Evolutionary conservation across 2,113 vertebrate species (phyloP).

Genomic region (Malaclemys terrapin): DNA sequence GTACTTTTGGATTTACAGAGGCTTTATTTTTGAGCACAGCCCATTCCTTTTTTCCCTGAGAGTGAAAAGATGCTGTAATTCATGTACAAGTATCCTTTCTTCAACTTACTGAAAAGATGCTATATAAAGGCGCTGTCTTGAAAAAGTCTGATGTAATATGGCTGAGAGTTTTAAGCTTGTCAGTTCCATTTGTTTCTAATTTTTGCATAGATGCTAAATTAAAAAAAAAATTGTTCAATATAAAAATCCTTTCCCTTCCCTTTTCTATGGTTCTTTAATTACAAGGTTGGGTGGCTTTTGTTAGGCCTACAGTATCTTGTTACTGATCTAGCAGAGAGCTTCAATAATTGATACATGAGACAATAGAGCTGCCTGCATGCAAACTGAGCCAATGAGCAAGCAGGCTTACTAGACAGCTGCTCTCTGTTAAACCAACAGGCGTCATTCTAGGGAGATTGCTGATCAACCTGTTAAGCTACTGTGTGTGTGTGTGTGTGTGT

Average conservation of each 20-base stretch:
- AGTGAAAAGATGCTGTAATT: neutral
- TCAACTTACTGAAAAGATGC: neutral
- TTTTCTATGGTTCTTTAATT: slow-evolving; percentile 65
- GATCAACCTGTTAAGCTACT: slow-evolving; percentile 41
- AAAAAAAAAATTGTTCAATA: slow-evolving; percentile 23
- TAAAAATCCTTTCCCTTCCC: slow-evolving; percentile 15
- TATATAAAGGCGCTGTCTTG: neutral
- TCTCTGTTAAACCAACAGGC: slow-evolving; percentile 33
- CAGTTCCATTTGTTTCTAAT: slow-evolving; percentile 28
- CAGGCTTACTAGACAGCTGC: slow-evolving; percentile 50
- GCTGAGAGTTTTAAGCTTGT: neutral
- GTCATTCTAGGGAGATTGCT: slow-evolving; percentile 69
- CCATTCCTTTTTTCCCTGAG: neutral
- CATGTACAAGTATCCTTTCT: neutral
- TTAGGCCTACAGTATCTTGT: slow-evolving; percentile 62
- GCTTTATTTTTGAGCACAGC: neutral
- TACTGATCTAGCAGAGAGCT: slow-evolving; percentile 67
- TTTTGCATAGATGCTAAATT: slow-evolving; percentile 20
- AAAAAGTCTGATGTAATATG: neutral
- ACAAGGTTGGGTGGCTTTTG: slow-evolving; percentile 55
- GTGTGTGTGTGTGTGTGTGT: neutral
- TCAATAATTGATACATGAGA: slow-evolving; percentile 75
- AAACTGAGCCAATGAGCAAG: slow-evolving; percentile 22
- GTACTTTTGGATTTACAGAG: neutral
- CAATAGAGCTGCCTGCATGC: slow-evolving; percentile 48